These are phyloP conservation scores for Limonius californicus DNA, from an alignment of 1,140 invertebrate genomes.

Conservation along the genomic window DNA sequence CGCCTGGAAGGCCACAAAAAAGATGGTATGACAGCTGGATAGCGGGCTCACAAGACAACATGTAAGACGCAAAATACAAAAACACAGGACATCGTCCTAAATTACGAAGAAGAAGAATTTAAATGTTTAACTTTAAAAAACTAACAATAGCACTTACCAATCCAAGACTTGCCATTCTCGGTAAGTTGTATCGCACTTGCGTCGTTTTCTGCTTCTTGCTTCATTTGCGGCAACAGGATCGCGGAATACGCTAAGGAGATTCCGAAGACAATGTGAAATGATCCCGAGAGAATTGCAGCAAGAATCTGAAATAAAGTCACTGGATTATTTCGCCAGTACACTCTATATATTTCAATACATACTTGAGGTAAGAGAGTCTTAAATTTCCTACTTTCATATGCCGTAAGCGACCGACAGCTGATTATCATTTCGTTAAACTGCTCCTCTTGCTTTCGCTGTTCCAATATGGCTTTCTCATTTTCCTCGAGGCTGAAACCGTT, in stretches of 20 bases:
- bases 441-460: constrained; percentile 41
- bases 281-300: constrained; percentile 52
- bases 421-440: constrained; percentile 45
- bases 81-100: no score
- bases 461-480: constrained; percentile 33
- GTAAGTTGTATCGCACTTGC: constrained; percentile 38
- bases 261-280: constrained; percentile 57
- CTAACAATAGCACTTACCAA: constrained; percentile 18
- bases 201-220: constrained; percentile 45
- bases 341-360: no score
- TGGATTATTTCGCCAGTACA: no score
- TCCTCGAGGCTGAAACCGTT: constrained; percentile 38
- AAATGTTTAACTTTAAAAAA: no score
- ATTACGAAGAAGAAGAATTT: no score
- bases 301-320: constrained; percentile 48
- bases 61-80: no score
- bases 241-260: constrained; percentile 56
- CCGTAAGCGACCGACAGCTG: constrained; percentile 43
- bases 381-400: constrained; percentile 39
- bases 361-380: constrained; percentile 44
- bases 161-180: constrained; percentile 5
- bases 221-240: constrained; percentile 53
- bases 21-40: no score
- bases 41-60: no score
- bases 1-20: no score